These are phyloP conservation scores for Megaceryle maxima DNA, from an alignment of 2,113 vertebrate genomes.

Conservation along the genomic window DNA sequence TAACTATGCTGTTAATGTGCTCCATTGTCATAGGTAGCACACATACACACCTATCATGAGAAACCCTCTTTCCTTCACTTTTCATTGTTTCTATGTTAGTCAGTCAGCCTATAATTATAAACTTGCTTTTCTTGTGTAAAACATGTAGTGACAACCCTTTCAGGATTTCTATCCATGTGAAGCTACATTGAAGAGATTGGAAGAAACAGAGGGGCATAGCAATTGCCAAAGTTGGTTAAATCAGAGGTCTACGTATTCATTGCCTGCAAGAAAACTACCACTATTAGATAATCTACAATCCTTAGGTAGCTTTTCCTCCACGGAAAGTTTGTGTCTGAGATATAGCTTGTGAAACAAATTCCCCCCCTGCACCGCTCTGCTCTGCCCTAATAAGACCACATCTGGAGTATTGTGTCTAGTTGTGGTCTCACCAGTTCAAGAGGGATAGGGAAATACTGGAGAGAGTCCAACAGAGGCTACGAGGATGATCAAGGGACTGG, in stretches of 20 bases:
- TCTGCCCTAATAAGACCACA: no score
- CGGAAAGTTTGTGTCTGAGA: not conserved
- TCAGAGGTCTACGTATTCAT: not conserved
- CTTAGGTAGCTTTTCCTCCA: not conserved
- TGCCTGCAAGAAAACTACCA: not conserved
- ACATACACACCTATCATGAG: not conserved
- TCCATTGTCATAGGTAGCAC: accelerated
- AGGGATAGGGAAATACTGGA: no score
- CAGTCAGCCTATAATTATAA: not conserved
- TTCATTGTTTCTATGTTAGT: not conserved
- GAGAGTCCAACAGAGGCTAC: no score
- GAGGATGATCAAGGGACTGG: no score
- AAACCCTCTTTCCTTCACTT: not conserved
- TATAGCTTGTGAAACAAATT: not conserved
- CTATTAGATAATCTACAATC: not conserved
- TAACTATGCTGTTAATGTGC: not conserved
- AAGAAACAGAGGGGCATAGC: not conserved
- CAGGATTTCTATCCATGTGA: not conserved
- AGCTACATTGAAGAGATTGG: not conserved
- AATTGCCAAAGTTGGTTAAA: not conserved
- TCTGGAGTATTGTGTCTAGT: no score
- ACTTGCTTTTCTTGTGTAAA: not conserved
- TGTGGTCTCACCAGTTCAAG: no score
- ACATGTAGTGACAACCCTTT: not conserved
- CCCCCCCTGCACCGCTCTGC: no score